A percentile compares a stretch with the other conserved stretches of the same genome.
Evolutionary conservation across 2,797 vertebrate species (phyloP).

Genomic region (Acridotheres tristis): DNA sequence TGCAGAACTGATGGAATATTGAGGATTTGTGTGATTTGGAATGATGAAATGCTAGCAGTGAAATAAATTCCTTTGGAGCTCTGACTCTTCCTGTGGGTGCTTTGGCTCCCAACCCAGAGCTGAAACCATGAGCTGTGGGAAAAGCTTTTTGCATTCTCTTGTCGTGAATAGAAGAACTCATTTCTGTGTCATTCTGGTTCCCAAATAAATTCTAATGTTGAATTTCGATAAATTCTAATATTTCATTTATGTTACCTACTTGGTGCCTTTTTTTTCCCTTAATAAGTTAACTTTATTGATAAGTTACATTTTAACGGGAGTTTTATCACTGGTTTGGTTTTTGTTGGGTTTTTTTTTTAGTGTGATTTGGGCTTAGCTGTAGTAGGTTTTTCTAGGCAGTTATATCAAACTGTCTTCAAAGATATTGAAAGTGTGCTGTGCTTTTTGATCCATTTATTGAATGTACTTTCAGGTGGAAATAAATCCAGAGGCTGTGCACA

Average conservation of each 20-base stretch:
- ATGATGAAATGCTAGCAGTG: not conserved
- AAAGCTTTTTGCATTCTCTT: not conserved
- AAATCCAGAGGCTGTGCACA: not conserved
- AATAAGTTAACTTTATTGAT: not conserved
- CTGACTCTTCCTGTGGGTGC: not conserved
- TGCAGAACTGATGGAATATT: not conserved
- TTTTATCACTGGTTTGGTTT: not conserved
- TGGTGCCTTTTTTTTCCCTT: not conserved
- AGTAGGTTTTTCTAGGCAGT: not conserved
- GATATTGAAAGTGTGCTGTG: not conserved
- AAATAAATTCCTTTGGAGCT: not conserved
- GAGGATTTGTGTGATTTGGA: not conserved
- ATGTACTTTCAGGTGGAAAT: not conserved
- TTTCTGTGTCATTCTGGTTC: not conserved
- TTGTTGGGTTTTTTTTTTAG: not conserved
- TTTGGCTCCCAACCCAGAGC: constrained; percentile 5
- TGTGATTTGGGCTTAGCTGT: not conserved
- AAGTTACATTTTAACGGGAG: not conserved
- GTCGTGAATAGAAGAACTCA: not conserved
- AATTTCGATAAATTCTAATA: not conserved
- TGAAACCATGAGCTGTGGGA: not conserved
- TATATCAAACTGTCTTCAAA: not conserved
- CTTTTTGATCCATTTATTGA: not conserved
- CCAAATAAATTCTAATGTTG: not conserved
- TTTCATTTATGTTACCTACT: not conserved